Evolutionary conservation across 1,140 invertebrate genomes (phyloP), one percentile per base, ranked within the genome.

Genomic region (Tetraneura akinire): DNA sequence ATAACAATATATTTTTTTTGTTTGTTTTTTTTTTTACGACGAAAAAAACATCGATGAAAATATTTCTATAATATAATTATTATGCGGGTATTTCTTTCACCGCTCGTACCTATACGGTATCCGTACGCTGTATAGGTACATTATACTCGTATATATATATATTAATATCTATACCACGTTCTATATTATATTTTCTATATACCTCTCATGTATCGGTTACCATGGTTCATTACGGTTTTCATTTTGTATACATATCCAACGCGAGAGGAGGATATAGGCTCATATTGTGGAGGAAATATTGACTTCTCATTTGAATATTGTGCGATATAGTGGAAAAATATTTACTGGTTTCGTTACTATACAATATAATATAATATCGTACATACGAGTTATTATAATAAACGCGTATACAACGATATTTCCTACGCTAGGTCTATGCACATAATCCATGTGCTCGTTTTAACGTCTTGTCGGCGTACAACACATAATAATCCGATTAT

Each of bases 401-500:
- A n/a, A n/a, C n/a, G n/a, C n/a, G n/a, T n/a, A n/a, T n/a, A n/a
- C n/a, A n/a, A 16, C 66, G 66, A 68, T 68, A 47, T 68, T 68
- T 47, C 21, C 66, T 68, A 11, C 42, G 21, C 21, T 10, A 21
- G 47, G 16, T 21, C 21, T 47, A 45, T 37, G 66, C 21, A 21
- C 66, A 23, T 68, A 74, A 74, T 74, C 71, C 71, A 29, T 9
- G 23, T 23, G 29, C 4, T 18, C 51, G 71, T 37, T 42, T 23
- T 51, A 57, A 55, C 53, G 71, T 74, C 71, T 74, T 74, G 71
- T 74, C 53, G n/a, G 16, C 51, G 71, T 53, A 53, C 26, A n/a
- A n/a, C n/a, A 57, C 8, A 18, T 64, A 13, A 42, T 76, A 76
- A 76, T 76, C 71, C 71, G 71, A 76, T 78, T 78, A 60, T 26